A percentile compares a stretch with the other conserved stretches of the same genome.
Conservation (phyloP, 2,888 invertebrate species). For the Anthrax anthrax region DNA sequence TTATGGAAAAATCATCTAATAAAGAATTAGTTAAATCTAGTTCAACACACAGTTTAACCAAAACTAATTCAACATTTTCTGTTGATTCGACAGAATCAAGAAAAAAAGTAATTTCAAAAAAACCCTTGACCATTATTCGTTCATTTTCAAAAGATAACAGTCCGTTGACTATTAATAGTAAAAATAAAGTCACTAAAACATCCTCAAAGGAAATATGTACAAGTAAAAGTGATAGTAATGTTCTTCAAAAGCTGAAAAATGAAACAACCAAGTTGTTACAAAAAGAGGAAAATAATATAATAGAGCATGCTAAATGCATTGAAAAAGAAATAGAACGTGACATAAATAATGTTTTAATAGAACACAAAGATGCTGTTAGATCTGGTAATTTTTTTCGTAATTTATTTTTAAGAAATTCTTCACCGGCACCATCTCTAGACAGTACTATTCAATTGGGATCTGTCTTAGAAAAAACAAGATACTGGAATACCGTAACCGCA, state of each 20-base stretch:
- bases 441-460: conserved; percentile 37
- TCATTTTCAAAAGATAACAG: conserved; percentile 9
- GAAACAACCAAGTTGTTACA: conserved; percentile 6
- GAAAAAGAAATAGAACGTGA: conserved; percentile 6
- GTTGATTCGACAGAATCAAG: conserved; percentile 27
- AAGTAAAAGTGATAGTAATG: conserved; percentile 21
- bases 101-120: conserved; percentile 14
- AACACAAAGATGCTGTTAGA: conserved; percentile 43
- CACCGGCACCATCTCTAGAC: conserved; percentile 27
- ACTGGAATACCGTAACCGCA: conserved; percentile 45
- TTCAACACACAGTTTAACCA: conserved; percentile 28
- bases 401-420: conserved; percentile 44
- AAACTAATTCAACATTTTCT: conserved; percentile 33
- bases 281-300: neutral
- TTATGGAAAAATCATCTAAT: conserved; percentile 8
- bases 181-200: conserved; percentile 7
- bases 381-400: conserved; percentile 57
- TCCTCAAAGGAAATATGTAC: conserved; percentile 11
- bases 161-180: conserved; percentile 10
- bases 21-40: conserved; percentile 16
- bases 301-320: neutral
- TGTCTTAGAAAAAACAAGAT: conserved; percentile 53
- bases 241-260: conserved; percentile 17
- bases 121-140: conserved; percentile 14
- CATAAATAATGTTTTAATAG: conserved; percentile 37